Conservation (phyloP, 2,888 invertebrate genomes). For the Ormyrus pomaceus region DNA sequence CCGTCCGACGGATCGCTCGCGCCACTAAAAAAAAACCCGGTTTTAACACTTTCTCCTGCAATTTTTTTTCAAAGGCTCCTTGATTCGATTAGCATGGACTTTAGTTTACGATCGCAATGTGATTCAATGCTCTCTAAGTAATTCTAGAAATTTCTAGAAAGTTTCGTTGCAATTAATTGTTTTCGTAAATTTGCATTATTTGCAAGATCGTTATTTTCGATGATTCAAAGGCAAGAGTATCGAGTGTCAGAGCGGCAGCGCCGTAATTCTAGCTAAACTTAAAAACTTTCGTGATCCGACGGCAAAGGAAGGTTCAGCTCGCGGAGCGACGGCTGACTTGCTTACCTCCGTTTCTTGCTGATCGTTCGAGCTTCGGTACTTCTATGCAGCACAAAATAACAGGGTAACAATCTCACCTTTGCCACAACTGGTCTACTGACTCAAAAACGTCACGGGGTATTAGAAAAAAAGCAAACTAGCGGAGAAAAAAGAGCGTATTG, state of each 20-base stretch:
- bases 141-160: not conserved
- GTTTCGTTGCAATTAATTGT: slow-evolving; percentile 58
- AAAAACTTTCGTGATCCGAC: slow-evolving; percentile 31
- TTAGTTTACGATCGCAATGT: not conserved
- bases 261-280: not conserved
- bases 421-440: not conserved
- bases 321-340: slow-evolving; percentile 63
- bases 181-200: slow-evolving; percentile 66
- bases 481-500: not conserved
- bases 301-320: slow-evolving; percentile 36
- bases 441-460: slow-evolving; percentile 23
- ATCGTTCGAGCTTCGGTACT: no score
- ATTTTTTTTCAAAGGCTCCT: slow-evolving; percentile 1
- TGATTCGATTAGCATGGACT: slow-evolving; percentile 5
- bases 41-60: not conserved
- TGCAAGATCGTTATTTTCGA: not conserved
- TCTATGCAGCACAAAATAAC: not conserved
- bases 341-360: not conserved
- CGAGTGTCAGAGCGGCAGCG: not conserved
- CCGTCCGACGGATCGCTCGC: slow-evolving; percentile 42
- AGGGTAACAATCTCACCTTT: not conserved
- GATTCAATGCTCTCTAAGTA: not conserved
- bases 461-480: not conserved
- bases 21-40: not conserved
- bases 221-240: no score